A percentile compares a stretch with the other conserved stretches of the same genome.
Conservation (phyloP, 2,797 vertebrate species). For the Pseudochromis fuscus region DNA sequence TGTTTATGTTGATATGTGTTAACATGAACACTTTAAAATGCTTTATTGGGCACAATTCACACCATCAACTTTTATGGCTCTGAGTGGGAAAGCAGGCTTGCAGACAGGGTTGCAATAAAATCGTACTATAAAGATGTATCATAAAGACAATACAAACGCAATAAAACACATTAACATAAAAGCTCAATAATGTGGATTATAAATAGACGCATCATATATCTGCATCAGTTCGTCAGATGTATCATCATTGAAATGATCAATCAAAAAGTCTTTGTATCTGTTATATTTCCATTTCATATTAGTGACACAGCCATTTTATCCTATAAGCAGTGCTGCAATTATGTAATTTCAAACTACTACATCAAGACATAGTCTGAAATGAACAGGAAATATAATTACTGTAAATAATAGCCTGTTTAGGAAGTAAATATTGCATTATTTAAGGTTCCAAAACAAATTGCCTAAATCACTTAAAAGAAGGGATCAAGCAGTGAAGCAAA, state of each 20-base stretch:
- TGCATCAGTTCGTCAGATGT: conserved; percentile 27
- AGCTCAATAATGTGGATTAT: conserved; percentile 49
- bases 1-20: conserved; percentile 28
- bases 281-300: conserved; percentile 22
- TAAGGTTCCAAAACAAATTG: background rate
- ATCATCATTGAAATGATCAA: conserved; percentile 20
- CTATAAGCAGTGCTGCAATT: background rate
- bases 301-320: background rate
- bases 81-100: conserved; percentile 45
- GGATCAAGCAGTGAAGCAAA: too few relatives aligned
- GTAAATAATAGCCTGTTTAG: background rate
- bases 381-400: background rate
- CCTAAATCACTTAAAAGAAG: too few relatives aligned
- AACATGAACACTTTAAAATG: conserved; percentile 41
- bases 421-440: too few relatives aligned
- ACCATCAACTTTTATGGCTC: conserved; percentile 68
- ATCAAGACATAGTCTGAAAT: background rate
- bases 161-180: conserved; percentile 47
- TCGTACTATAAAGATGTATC: conserved; percentile 54
- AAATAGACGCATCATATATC: conserved; percentile 28
- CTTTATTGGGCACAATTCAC: conserved; percentile 57
- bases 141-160: conserved; percentile 64
- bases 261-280: background rate
- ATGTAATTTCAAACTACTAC: background rate
- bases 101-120: conserved; percentile 57